A percentile compares a stretch with the other conserved stretches of the same genome.
These are phyloP conservation scores for Tragelaphus imberbis DNA, from an alignment of 2,113 vertebrate genomes.

Conservation along the genomic window DNA sequence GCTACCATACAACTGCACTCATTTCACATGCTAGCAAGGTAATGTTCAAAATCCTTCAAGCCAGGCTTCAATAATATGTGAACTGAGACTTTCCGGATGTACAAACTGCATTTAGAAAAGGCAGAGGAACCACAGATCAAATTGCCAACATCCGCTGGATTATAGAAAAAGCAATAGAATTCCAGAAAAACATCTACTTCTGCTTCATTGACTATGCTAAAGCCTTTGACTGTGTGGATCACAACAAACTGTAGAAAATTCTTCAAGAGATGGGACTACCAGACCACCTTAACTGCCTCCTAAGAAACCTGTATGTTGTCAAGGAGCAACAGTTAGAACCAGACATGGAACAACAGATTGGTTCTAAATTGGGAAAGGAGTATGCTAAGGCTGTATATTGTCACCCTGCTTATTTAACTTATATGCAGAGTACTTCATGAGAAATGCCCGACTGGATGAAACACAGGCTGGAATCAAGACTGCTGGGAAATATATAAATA, in stretches of 20 bases:
- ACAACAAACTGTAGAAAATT: background rate
- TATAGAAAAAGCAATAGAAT: background rate
- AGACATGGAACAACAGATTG: background rate
- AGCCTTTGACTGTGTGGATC: background rate
- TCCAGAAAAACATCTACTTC: background rate
- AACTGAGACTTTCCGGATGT: background rate
- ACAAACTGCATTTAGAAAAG: background rate
- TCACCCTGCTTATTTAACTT: background rate
- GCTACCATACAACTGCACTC: no score
- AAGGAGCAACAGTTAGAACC: background rate
- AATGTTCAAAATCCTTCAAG: no score
- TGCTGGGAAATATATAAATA: background rate
- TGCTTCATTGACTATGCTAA: background rate
- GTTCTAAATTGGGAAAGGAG: background rate
- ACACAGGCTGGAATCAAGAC: background rate
- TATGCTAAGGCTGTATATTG: background rate
- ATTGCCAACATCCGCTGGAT: background rate
- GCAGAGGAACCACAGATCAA: background rate
- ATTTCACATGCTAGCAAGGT: no score
- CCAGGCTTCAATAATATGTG: no score
- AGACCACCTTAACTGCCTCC: background rate
- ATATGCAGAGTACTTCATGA: background rate
- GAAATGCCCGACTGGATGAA: background rate
- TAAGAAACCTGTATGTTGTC: background rate
- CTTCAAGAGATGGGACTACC: background rate